Evolutionary conservation across 92 coral and sea anemone species (phyloP).

Genomic region (Heteractis magnifica): DNA sequence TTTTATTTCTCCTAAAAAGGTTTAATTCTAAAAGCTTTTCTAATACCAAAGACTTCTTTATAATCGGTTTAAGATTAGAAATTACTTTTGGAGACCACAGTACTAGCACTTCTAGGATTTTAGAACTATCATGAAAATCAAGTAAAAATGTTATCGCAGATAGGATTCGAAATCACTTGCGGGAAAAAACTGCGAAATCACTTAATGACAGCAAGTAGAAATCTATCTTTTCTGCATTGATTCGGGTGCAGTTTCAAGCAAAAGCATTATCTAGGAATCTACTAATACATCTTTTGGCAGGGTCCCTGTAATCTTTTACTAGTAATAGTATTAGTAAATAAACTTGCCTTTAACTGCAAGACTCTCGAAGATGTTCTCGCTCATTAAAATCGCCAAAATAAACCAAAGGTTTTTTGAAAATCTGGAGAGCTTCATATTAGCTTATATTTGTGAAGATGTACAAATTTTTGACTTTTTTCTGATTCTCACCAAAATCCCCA

Average conservation of each 20-base stretch:
- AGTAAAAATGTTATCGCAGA: not conserved
- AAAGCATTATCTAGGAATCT: too few species aligned
- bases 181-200: not conserved
- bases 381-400: not conserved
- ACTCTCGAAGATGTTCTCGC: not conserved
- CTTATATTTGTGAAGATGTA: not conserved
- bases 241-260: too few species aligned
- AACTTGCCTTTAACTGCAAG: constrained; percentile 2
- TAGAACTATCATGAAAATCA: not conserved
- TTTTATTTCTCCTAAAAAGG: not conserved
- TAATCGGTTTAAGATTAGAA: not conserved
- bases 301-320: too few species aligned
- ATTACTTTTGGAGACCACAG: not conserved
- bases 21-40: not conserved
- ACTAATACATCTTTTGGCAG: too few species aligned
- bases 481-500: not conserved
- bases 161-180: not conserved
- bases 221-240: too few species aligned
- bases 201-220: not conserved
- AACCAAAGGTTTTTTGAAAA: not conserved
- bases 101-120: not conserved
- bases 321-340: not conserved
- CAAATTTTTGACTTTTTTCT: not conserved
- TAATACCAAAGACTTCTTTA: not conserved
- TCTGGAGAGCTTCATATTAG: not conserved